Evolutionary conservation across 1,140 invertebrate species (phyloP), one percentile per base, ranked within the genome.

Genomic region (Danaus plexippus): DNA sequence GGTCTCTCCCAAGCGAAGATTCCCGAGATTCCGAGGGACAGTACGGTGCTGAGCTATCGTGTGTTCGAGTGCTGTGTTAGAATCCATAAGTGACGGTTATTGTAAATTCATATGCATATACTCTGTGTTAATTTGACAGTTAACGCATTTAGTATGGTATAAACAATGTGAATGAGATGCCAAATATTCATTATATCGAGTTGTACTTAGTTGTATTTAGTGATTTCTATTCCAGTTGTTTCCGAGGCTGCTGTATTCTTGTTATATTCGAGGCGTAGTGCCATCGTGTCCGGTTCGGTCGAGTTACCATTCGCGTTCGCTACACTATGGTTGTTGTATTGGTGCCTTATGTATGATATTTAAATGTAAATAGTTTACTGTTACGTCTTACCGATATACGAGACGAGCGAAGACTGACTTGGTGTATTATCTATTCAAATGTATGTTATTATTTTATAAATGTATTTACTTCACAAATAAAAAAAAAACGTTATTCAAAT

Each of bases 341-440:
- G 65, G 64, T 66, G 64, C 62, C 59, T 64, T 64, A 62, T 49
- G 43, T 57, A 51, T 59, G 49, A 64, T 67, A 64, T 61, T 64
- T 59, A 55, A 51, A 49, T 64, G 47, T 62, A 53, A 54, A 75
- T 73, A 53, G 45, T 53, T 9, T 49, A 57, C 63, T 32, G 22
- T 32, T 32, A 32, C 22, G 22, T 32, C 22, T 76, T 81, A 81
- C 74, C 71, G 73, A 80, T 75, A 75, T 69, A 80, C 74, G 83
- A 83, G 76, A 72, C 80, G 79, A 80, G 78, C 77, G 85, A 86
- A 86, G 83, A 86, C 83, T 86, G 83, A 86, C 81, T 86, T 84
- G 77, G 77, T 82, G 71, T 84, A 83, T 80, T 77, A 76, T 59
- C 58, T 59, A 72, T 67, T 63, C 69, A 71, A 66, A 70, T 66